Base-by-base conservation (phyloP, 2,888 invertebrate genomes). In the Chymomyza fuscimana region DNA sequence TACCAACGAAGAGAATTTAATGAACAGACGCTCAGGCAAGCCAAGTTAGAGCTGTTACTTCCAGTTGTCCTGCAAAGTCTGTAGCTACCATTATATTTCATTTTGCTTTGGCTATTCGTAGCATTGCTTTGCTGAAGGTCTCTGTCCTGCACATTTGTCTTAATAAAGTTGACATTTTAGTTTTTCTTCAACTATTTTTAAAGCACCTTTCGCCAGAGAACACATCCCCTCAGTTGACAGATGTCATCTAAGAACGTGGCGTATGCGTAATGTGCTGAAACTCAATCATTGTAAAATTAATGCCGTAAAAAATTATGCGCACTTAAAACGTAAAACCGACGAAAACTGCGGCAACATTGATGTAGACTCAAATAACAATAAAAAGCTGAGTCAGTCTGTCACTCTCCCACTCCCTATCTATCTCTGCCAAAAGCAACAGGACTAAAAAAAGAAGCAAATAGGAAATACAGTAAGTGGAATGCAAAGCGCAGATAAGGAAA, bases 301-400 rank as follows among this genome's bases (percentile, higher is more conserved):
- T 70, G 81, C 81, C 76, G 73, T 84, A 81, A 79, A 83, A 80
- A 82, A 74, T 82, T 74, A 82, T 71, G 73, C 74, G 78, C 77
- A 74, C 52, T 56, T 64, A 19, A 61, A 36, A 25, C 29, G 61
- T n/a, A 36, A 63, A 58, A 46, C 63, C 63, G 32, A 59, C 52
- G 19, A 16, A 16, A 15, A 29, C 9, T 59, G 59, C 32, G 32
- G 1, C 50, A 22, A 16, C 22, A 79, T 69, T 73, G 68, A 73
- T 78, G 80, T 70, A 78, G 79, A 84, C 78, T 82, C 84, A 86
- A 82, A 85, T 86, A 83, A 85, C 84, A 86, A 83, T 85, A 74
- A 86, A 86, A 77, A 86, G 86, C 86, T 86, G 86, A 85, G 78
- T 83, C 85, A 85, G 85, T 76, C 73, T 79, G 77, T 80, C 80